Evolutionary conservation across 2,797 vertebrate genomes (phyloP), one percentile per base, ranked within the genome.

Genomic region (Sarcophilus harrisii): DNA sequence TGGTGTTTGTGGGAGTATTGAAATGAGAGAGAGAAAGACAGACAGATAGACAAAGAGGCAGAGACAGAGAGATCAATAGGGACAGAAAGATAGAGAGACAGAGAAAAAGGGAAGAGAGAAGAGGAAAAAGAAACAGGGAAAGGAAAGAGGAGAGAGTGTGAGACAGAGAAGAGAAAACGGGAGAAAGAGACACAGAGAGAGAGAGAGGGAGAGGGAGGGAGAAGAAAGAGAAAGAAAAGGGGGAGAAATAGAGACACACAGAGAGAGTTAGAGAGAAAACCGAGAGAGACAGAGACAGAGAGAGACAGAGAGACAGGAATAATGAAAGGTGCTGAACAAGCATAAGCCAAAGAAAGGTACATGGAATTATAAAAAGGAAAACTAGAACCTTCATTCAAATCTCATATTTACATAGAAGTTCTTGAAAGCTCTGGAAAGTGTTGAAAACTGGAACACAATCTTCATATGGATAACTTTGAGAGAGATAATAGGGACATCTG

Each of bases 1-100:
- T 97, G 96, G 97, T 94, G 38, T 11, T 0, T 58, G 91, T 92
- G 60, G 52, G n/a, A 32, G 32, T 90, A 95, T 12, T 92, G 55
- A 30, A 57, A 90, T 94, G 57, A 94, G 58, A 59, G 89, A 27
- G 24, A 49, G 49, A 27, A 18, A 52, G 38, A 87, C 0, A n/a
- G 24, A 52, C 52, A 52, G 32, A 21, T 27, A 29, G 10, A 52
- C 3, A 57, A 21, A 49, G 52, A 92, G 73, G 73, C 24, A 13
- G 4, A 59, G 18, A 89, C 49, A 57, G 21, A 32, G 52, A 57
- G 28, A 57, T 11, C 14, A 32, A 59, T 14, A 57, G 57, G 32
- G 10, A 60, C 30, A 30, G 9, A 60, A 49, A 18, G n/a, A 55
- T 30, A 54, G 8, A 90, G 45, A 52, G 45, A 16, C 3, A 52